Conservation (phyloP, 2,797 vertebrate genomes). For the Pelodytes ibericus region DNA sequence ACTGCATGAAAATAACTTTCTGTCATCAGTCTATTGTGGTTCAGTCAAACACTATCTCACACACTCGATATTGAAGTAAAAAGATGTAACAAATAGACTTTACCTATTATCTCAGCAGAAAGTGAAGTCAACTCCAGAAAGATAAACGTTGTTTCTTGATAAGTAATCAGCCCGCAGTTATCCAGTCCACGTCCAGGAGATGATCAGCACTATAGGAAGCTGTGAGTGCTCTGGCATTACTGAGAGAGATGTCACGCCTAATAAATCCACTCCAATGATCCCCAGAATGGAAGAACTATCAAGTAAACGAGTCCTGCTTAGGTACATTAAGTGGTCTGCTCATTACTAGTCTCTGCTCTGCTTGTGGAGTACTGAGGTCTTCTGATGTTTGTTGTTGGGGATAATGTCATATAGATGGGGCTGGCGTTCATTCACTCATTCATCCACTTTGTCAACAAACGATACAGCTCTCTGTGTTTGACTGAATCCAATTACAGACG, state of each 20-base stretch:
- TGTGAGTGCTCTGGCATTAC: slow-evolving; percentile 12
- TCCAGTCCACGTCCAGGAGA: not conserved
- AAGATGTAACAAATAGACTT: not conserved
- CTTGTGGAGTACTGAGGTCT: not conserved
- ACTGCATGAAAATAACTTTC: not conserved
- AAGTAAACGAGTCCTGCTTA: not conserved
- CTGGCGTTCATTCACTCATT: slow-evolving; percentile 31
- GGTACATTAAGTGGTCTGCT: not conserved
- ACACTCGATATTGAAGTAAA: too few relatives aligned
- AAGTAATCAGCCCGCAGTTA: not conserved
- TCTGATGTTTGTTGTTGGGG: not conserved
- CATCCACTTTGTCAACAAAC: slow-evolving; percentile 44
- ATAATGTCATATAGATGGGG: slow-evolving; percentile 30
- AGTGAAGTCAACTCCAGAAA: not conserved
- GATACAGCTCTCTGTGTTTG: not conserved
- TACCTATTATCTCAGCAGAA: slow-evolving; percentile 32
- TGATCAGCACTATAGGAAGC: slow-evolving; percentile 24
- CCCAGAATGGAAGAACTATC: slow-evolving; percentile 6
- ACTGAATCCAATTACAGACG: not conserved
- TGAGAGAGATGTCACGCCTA: slow-evolving; percentile 33
- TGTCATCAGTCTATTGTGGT: not conserved
- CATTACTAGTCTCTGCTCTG: not conserved
- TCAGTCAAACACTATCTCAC: not conserved
- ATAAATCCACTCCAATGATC: slow-evolving; percentile 21
- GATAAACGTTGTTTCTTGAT: slow-evolving; percentile 4